Conservation (phyloP, 2,113 vertebrate species). For the Cyprinodon tularosa region DNA sequence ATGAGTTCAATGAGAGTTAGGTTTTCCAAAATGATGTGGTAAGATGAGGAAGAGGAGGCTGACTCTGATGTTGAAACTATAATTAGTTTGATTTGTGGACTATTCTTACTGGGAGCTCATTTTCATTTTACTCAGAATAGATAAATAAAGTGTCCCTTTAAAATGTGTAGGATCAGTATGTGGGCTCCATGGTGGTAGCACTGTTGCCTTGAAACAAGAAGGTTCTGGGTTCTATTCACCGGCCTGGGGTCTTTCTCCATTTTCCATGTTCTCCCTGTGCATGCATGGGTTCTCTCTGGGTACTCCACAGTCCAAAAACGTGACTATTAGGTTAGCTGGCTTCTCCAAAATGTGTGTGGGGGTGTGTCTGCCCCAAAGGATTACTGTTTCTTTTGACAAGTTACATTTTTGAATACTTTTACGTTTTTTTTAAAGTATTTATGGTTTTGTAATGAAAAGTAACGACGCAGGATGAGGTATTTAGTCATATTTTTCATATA, state of each 20-base stretch:
- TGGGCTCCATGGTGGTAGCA: too few relatives aligned
- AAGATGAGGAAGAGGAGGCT: neutral
- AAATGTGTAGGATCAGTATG: neutral
- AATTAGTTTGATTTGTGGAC: neutral
- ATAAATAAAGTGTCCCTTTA: neutral
- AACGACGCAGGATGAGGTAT: neutral
- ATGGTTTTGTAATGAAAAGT: too few relatives aligned
- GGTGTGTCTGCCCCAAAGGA: too few relatives aligned
- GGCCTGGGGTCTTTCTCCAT: too few relatives aligned
- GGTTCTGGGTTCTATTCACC: too few relatives aligned
- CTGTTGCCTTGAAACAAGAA: too few relatives aligned
- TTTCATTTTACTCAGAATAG: neutral
- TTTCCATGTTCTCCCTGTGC: too few relatives aligned
- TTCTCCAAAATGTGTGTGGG: too few relatives aligned
- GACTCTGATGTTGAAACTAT: neutral
- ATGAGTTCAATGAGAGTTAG: neutral
- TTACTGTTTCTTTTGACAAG: neutral
- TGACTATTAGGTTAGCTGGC: too few relatives aligned
- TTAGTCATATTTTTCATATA: neutral
- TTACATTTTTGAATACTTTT: neutral
- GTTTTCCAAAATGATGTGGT: neutral
- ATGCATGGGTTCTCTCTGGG: too few relatives aligned
- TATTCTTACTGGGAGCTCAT: neutral
- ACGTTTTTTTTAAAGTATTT: neutral
- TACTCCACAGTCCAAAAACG: too few relatives aligned